Conservation (phyloP, 1,140 invertebrate genomes). For the Ceratina australensis region DNA sequence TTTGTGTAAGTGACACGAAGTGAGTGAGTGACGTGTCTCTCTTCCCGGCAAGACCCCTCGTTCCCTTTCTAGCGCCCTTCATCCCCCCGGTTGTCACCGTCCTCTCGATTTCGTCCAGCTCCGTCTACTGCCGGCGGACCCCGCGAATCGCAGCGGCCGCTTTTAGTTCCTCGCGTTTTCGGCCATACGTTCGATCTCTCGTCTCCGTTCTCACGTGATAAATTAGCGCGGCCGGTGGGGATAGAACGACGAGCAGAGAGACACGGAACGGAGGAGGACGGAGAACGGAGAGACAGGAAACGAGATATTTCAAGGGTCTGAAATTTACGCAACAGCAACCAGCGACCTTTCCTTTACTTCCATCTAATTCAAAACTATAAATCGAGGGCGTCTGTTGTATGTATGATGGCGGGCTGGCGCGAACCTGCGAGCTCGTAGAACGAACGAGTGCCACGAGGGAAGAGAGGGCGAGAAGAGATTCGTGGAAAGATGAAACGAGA, state of each 20-base stretch:
- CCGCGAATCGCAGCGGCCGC: neutral
- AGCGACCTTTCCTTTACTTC: slow-evolving; percentile 72
- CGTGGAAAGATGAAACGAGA: slow-evolving; percentile 43
- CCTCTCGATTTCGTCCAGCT: slow-evolving; percentile 37
- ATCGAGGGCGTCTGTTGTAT: slow-evolving; percentile 79
- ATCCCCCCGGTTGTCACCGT: slow-evolving; percentile 14
- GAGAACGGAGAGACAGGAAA: slow-evolving; percentile 10
- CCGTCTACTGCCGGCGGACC: neutral
- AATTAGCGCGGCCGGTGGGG: neutral
- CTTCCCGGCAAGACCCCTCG: slow-evolving; percentile 55
- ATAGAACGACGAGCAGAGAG: neutral
- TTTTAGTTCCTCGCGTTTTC: neutral
- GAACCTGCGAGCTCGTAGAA: slow-evolving; percentile 68
- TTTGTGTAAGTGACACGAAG: slow-evolving; percentile 79
- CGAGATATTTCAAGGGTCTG: slow-evolving; percentile 57
- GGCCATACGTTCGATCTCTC: neutral
- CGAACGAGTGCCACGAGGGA: slow-evolving; percentile 47
- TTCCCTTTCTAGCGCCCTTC: slow-evolving; percentile 32
- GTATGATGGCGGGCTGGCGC: slow-evolving; percentile 75
- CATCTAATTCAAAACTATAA: slow-evolving; percentile 79
- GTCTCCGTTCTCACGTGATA: slow-evolving; percentile 22
- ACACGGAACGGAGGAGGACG: neutral
- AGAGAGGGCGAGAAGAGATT: slow-evolving; percentile 42
- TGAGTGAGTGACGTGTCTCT: slow-evolving; percentile 77
- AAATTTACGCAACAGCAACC: slow-evolving; percentile 69